phyloP scores from a whole-genome alignment of 2,797 vertebrate genomes.

The Pelobates cultripes region DNA sequence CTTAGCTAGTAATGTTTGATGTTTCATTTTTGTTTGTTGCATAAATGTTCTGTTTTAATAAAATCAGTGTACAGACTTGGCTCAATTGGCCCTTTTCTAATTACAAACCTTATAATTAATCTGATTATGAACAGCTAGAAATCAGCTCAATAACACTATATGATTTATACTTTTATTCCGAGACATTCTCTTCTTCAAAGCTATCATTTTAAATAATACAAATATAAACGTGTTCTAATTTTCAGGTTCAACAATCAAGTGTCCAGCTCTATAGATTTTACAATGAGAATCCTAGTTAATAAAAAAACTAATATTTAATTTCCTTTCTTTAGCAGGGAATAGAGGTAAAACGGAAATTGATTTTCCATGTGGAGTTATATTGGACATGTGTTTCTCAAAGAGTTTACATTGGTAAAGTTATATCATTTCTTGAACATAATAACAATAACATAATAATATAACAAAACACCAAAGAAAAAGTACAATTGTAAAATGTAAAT shows the following conservation, averaged over 20 bases:
- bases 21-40: constrained; percentile 24
- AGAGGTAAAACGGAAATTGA: constrained; percentile 40
- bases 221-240: constrained; percentile 35
- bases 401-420: constrained; percentile 35
- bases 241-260: constrained; percentile 50
- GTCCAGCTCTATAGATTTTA: constrained; percentile 42
- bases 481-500: constrained; percentile 1
- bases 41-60: constrained; percentile 7
- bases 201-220: not conserved
- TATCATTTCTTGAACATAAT: constrained; percentile 1
- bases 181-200: too few species aligned
- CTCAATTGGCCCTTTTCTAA: not conserved
- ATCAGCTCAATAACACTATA: constrained; percentile 4
- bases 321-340: constrained; percentile 49
- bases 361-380: constrained; percentile 34
- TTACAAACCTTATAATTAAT: constrained; percentile 17
- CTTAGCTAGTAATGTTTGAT: constrained; percentile 42
- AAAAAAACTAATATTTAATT: constrained; percentile 51
- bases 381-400: constrained; percentile 31
- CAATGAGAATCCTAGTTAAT: constrained; percentile 51
- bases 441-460: constrained; percentile 2
- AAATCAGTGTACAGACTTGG: not conserved
- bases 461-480: constrained; percentile 7
- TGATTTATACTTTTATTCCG: too few species aligned
- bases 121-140: constrained; percentile 14